These are phyloP conservation scores for Strigops habroptila DNA, from an alignment of 2,113 vertebrate species.

Conservation along the genomic window DNA sequence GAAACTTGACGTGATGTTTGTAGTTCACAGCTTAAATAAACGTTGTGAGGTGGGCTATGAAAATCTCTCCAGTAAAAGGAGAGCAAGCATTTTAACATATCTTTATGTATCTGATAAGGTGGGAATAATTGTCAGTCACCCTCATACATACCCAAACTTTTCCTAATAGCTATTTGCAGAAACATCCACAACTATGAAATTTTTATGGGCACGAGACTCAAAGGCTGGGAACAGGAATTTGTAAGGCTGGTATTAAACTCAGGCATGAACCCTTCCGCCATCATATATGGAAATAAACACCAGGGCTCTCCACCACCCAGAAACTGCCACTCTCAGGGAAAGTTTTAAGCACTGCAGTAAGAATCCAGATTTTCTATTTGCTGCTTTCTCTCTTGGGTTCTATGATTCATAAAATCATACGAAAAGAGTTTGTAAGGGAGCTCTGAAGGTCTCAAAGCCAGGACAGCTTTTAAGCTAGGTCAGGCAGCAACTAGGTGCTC, in stretches of 20 bases:
- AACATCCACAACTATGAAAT: not conserved
- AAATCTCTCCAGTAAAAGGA: not conserved
- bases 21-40: not conserved
- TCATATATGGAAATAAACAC: not conserved
- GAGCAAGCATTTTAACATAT: not conserved
- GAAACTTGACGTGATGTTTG: not conserved
- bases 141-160: not conserved
- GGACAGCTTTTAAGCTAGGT: not conserved
- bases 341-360: not conserved
- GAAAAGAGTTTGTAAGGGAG: not conserved
- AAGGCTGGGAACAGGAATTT: not conserved
- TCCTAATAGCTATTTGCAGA: not conserved
- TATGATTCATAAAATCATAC: not conserved
- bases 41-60: not conserved
- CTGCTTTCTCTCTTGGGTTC: not conserved
- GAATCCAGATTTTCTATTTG: not conserved
- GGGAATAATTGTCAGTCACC: not conserved
- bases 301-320: not conserved
- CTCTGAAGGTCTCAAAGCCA: not conserved
- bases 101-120: not conserved
- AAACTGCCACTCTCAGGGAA: not conserved
- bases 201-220: not conserved
- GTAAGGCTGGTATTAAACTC: not conserved
- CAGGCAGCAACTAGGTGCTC: not conserved
- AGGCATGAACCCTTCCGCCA: not conserved